Evolutionary conservation across 2,888 invertebrate genomes (phyloP).

Genomic region (Oeneis ivallda): DNA sequence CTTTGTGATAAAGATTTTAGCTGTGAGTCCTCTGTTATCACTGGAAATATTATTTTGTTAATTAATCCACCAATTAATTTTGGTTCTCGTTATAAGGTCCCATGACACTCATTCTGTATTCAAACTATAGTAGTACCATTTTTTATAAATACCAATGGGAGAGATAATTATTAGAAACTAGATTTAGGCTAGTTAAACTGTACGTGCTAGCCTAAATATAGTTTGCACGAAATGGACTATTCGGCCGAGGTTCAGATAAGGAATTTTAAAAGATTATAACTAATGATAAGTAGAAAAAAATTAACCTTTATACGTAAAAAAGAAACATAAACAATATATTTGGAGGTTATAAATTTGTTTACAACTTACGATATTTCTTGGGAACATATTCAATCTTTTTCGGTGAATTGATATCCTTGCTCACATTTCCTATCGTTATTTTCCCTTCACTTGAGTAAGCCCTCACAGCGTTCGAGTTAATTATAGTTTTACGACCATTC

Average conservation of each 20-base stretch:
- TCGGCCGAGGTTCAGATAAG: too few species aligned
- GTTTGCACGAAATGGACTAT: too few species aligned
- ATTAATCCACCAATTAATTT: background rate
- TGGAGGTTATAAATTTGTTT: slow-evolving; percentile 57
- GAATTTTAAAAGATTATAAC: too few species aligned
- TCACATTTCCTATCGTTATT: slow-evolving; percentile 88
- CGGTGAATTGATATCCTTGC: slow-evolving; percentile 81
- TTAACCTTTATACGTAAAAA: background rate
- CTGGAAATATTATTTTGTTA: slow-evolving; percentile 47
- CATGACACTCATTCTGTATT: too few species aligned
- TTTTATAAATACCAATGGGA: too few species aligned
- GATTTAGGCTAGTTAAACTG: too few species aligned
- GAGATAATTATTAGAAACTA: too few species aligned
- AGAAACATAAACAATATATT: background rate
- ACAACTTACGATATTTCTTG: slow-evolving; percentile 89
- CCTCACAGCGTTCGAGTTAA: slow-evolving; percentile 65
- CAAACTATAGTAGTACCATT: too few species aligned
- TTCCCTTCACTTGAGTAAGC: slow-evolving; percentile 75
- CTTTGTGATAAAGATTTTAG: slow-evolving; percentile 85
- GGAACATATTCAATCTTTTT: slow-evolving; percentile 92
- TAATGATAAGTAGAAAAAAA: too few species aligned
- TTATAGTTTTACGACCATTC: slow-evolving; percentile 62
- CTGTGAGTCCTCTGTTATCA: slow-evolving; percentile 76
- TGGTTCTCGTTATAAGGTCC: too few species aligned
- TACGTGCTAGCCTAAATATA: too few species aligned